Evolutionary conservation across 92 coral and sea anemone species (phyloP).

Genomic region (Epizoanthus rinbou): DNA sequence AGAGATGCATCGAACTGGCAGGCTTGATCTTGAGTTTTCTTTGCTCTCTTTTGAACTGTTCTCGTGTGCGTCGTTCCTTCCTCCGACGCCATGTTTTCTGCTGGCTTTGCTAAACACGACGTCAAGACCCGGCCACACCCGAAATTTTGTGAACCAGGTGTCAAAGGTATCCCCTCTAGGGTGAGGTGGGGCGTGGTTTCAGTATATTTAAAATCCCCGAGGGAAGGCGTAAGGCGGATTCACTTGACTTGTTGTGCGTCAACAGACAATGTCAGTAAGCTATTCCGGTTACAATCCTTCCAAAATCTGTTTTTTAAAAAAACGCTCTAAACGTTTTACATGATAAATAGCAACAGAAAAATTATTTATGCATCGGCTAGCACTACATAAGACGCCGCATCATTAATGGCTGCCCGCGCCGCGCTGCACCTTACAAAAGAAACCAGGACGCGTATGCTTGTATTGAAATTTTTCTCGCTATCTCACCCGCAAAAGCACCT

Average conservation of each 20-base stretch:
- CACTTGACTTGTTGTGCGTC: constrained; percentile 8
- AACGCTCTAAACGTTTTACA: too few relatives aligned
- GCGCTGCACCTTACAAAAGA: too few relatives aligned
- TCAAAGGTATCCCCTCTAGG: constrained; percentile 46
- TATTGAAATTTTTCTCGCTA: too few relatives aligned
- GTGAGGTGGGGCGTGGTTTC: constrained; percentile 55
- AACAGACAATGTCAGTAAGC: not conserved
- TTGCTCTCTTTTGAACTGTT: constrained; percentile 88
- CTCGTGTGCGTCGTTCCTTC: constrained; percentile 89
- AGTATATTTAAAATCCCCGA: too few relatives aligned
- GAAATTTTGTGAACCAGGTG: constrained; percentile 58
- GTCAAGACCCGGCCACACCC: constrained; percentile 90
- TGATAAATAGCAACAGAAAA: too few relatives aligned
- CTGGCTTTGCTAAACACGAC: constrained; percentile 73
- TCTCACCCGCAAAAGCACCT: too few relatives aligned
- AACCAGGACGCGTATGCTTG: too few relatives aligned
- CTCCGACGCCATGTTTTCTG: constrained; percentile 96
- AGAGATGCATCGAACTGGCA: constrained; percentile 99
- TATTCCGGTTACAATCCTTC: too few relatives aligned
- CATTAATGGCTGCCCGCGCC: too few relatives aligned
- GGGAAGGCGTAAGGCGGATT: not conserved
- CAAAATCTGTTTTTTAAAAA: too few relatives aligned
- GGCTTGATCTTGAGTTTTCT: constrained; percentile 98
- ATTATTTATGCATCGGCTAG: too few relatives aligned
- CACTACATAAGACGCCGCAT: too few relatives aligned